These are phyloP conservation scores for Silurus asotus DNA, from an alignment of 2,113 vertebrate species.

Conservation along the genomic window DNA sequence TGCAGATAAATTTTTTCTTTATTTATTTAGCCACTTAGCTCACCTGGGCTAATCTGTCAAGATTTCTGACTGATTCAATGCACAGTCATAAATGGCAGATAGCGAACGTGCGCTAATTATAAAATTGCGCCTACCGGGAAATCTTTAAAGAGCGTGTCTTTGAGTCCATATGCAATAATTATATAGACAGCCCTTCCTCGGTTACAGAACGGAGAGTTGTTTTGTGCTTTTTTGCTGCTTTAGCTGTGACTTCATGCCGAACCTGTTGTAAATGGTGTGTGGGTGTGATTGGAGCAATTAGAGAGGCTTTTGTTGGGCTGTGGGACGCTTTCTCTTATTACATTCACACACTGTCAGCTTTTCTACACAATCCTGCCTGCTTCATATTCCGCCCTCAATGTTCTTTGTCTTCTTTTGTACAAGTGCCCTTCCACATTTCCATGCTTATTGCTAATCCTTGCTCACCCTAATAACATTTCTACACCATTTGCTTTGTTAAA, in stretches of 20 bases:
- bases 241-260: background rate
- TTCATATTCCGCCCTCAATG: background rate
- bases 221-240: background rate
- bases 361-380: background rate
- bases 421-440: background rate
- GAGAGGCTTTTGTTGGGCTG: constrained; percentile 14
- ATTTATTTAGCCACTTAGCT: background rate
- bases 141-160: background rate
- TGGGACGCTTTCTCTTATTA: background rate
- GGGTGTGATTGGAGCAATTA: constrained; percentile 19
- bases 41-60: background rate
- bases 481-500: background rate
- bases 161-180: background rate
- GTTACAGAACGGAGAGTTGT: background rate
- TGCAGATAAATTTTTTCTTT: background rate
- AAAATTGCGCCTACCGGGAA: background rate
- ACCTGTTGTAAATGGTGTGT: background rate
- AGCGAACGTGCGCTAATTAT: background rate
- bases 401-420: background rate
- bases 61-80: background rate
- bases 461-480: background rate
- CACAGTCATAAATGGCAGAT: background rate
- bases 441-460: background rate
- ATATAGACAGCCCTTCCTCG: background rate
- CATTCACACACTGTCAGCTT: background rate